These are phyloP conservation scores for Hemicrepidius hirtus DNA, from an alignment of 2,888 invertebrate genomes.

Conservation along the genomic window DNA sequence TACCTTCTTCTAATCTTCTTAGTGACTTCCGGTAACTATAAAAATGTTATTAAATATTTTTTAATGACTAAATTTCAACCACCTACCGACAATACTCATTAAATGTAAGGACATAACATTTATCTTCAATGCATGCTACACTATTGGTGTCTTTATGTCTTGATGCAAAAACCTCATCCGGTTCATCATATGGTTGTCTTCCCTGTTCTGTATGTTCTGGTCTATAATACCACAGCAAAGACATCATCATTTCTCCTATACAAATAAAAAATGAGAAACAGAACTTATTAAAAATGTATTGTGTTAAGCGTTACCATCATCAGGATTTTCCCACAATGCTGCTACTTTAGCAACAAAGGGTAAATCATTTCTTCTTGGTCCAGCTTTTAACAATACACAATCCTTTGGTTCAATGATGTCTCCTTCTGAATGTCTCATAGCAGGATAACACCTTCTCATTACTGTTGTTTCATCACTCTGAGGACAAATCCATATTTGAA, in stretches of 20 bases:
- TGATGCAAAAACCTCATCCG: conserved; percentile 96
- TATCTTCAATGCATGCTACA: conserved; percentile 98
- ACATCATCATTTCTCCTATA: conserved; percentile 97
- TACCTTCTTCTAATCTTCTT: conserved; percentile 85
- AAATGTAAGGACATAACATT: conserved; percentile 96
- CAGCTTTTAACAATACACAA: conserved; percentile 93
- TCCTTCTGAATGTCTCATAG: conserved; percentile 92
- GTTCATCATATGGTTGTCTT: conserved; percentile 84
- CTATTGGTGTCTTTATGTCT: conserved; percentile 96
- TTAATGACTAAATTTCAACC: conserved; percentile 11
- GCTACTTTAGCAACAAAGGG: conserved; percentile 97
- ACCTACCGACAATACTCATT: conserved; percentile 96
- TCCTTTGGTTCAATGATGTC: conserved; percentile 91
- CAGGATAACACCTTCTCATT: conserved; percentile 88
- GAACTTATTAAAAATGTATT: neutral
- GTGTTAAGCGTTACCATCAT: conserved; percentile 81
- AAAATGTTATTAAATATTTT: conserved; percentile 41
- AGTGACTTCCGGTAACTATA: conserved; percentile 89
- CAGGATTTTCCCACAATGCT: conserved; percentile 95
- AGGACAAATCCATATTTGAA: conserved; percentile 57
- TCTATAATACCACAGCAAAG: conserved; percentile 97
- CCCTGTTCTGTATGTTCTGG: conserved; percentile 97
- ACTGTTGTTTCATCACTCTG: conserved; percentile 86
- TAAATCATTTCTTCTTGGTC: conserved; percentile 86
- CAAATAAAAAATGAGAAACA: too few relatives aligned